phyloP scores from a whole-genome alignment of 2,888 invertebrate species.

The Gymnocheta viridis region DNA sequence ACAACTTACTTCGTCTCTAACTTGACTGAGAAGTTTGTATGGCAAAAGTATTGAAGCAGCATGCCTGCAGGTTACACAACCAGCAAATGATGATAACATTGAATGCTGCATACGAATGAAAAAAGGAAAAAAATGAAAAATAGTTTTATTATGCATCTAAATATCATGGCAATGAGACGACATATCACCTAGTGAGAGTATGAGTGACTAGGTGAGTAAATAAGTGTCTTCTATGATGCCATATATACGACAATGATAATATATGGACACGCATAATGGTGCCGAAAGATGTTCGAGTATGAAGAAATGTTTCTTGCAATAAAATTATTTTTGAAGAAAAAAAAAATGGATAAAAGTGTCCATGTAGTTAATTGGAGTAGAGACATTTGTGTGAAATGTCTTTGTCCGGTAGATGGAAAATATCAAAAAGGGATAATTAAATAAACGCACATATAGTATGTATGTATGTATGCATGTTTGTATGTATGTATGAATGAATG shows the following conservation, averaged over 20 bases:
- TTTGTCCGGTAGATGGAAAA: neutral
- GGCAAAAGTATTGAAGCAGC: constrained; percentile 44
- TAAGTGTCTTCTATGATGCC: constrained; percentile 67
- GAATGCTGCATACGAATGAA: constrained; percentile 35
- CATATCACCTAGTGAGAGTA: constrained; percentile 69
- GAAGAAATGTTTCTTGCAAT: neutral
- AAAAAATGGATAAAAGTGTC: constrained; percentile 57
- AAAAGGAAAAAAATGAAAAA: constrained; percentile 28
- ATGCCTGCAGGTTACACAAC: constrained; percentile 55
- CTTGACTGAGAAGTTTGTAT: constrained; percentile 20
- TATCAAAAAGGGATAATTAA: neutral
- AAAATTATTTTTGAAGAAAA: neutral
- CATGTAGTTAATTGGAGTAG: constrained; percentile 47
- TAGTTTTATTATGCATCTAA: constrained; percentile 57
- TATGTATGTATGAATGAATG: no score
- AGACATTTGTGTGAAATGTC: neutral
- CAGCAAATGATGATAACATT: constrained; percentile 30
- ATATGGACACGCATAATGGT: constrained; percentile 70
- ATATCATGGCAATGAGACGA: constrained; percentile 68
- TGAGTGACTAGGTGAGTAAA: constrained; percentile 70
- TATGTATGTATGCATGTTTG: no score
- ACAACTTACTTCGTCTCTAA: constrained; percentile 14
- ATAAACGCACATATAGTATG: neutral
- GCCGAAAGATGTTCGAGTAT: constrained; percentile 50
- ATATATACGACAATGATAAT: constrained; percentile 65